phyloP scores from a whole-genome alignment of 2,888 invertebrate genomes.

The Drosophila anomalata region DNA sequence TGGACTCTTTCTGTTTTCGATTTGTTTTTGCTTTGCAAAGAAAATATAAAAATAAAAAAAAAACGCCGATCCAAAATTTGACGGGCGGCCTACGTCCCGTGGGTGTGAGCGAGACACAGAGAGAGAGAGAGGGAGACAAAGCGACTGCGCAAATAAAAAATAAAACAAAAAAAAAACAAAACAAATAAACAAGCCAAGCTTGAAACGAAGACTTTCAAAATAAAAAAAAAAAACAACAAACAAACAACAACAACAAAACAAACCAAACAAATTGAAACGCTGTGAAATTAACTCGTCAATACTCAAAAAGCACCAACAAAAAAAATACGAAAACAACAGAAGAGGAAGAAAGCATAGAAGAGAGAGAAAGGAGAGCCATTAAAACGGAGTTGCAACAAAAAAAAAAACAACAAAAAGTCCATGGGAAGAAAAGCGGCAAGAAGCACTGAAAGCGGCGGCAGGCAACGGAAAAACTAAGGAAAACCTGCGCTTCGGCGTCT shows the following conservation, averaged over 20 bases:
- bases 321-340: conserved; percentile 28
- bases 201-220: conserved; percentile 73
- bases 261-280: conserved; percentile 76
- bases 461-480: conserved; percentile 25
- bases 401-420: conserved; percentile 16
- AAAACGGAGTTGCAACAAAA: conserved; percentile 64
- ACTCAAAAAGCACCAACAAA: conserved; percentile 63
- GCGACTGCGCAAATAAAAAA: conserved; percentile 67
- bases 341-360: conserved; percentile 10
- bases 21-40: conserved; percentile 50
- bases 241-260: conserved; percentile 66
- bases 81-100: conserved; percentile 30
- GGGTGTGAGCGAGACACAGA: conserved; percentile 33
- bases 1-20: conserved; percentile 68
- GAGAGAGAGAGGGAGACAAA: conserved; percentile 47
- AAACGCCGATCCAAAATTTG: conserved; percentile 24
- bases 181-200: conserved; percentile 71
- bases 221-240: conserved; percentile 36
- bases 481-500: conserved; percentile 59
- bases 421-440: conserved; percentile 28
- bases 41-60: conserved; percentile 14
- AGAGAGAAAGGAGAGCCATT: conserved; percentile 52
- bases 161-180: conserved; percentile 20
- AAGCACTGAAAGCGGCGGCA: conserved; percentile 29
- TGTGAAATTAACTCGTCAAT: conserved; percentile 79